A percentile compares a stretch with the other conserved stretches of the same genome.
phyloP scores from a whole-genome alignment of 2,797 vertebrate genomes.

The Myripristis jacobus region DNA sequence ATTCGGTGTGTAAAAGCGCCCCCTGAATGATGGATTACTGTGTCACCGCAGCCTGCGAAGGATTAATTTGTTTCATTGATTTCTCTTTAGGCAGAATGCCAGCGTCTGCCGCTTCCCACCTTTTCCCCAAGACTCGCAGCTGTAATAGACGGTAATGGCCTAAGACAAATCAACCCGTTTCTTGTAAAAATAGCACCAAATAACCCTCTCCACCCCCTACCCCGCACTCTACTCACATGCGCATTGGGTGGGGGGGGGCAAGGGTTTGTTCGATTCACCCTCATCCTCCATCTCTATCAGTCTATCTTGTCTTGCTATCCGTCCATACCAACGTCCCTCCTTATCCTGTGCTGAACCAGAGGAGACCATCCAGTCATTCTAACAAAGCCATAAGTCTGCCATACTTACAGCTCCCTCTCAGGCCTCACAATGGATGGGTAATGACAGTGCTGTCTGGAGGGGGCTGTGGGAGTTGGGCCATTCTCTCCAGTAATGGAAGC shows the following conservation, averaged over 20 bases:
- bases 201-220: constrained; percentile 82
- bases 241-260: constrained; percentile 46
- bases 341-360: constrained; percentile 70
- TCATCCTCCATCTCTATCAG: constrained; percentile 70
- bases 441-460: constrained; percentile 82
- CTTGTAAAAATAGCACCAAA: constrained; percentile 94
- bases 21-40: constrained; percentile 99
- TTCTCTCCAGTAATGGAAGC: constrained; percentile 80
- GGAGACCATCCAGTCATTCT: constrained; percentile 76
- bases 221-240: constrained; percentile 70
- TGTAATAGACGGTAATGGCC: constrained; percentile 99
- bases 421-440: constrained; percentile 83
- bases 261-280: constrained; percentile 66
- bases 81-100: constrained; percentile 99
- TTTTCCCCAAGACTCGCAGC: constrained; percentile 94
- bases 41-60: constrained; percentile 99
- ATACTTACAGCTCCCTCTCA: constrained; percentile 82
- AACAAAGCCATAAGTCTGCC: constrained; percentile 84
- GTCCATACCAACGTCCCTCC: constrained; percentile 58
- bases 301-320: constrained; percentile 64
- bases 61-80: constrained; percentile 99
- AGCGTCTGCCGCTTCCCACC: constrained; percentile 99
- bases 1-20: constrained; percentile 98
- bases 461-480: constrained; percentile 77
- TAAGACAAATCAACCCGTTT: constrained; percentile 99